phyloP scores from a whole-genome alignment of 2,113 vertebrate species.

The Xenotilapia longispinis region DNA sequence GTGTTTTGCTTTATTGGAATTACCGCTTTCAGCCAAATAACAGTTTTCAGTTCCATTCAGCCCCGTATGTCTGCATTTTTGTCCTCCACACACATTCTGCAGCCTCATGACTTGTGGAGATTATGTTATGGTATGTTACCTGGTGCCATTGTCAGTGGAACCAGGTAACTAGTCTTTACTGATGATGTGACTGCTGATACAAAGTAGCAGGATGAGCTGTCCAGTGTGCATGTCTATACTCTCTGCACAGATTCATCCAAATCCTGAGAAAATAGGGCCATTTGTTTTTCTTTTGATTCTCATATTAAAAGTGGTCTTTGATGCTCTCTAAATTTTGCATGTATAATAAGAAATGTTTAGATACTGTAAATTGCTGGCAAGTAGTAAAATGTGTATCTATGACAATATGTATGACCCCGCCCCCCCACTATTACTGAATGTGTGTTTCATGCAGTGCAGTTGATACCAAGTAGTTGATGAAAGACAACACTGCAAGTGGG shows the following conservation, averaged over 20 bases:
- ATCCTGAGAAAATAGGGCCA: background rate
- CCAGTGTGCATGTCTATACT: background rate
- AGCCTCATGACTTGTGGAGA: background rate
- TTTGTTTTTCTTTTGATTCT: background rate
- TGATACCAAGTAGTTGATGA: too few relatives aligned
- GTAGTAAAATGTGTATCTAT: background rate
- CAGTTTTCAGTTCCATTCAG: background rate
- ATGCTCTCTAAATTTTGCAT: background rate
- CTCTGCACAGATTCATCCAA: background rate
- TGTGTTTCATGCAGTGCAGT: background rate
- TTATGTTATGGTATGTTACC: background rate
- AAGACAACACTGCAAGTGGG: too few relatives aligned
- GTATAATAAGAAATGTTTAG: background rate
- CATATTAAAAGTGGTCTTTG: background rate
- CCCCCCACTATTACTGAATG: background rate
- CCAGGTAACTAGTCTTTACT: background rate
- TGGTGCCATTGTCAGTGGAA: too few relatives aligned
- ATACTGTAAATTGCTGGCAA: background rate
- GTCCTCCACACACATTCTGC: background rate
- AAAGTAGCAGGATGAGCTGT: background rate
- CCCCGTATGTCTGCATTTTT: background rate
- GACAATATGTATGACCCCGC: background rate
- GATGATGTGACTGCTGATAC: background rate
- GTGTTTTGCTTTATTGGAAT: background rate
- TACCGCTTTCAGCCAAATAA: background rate